A percentile compares a stretch with the other conserved stretches of the same genome.
Conservation (phyloP, 2,888 invertebrate species). For the Deilephila porcellus region DNA sequence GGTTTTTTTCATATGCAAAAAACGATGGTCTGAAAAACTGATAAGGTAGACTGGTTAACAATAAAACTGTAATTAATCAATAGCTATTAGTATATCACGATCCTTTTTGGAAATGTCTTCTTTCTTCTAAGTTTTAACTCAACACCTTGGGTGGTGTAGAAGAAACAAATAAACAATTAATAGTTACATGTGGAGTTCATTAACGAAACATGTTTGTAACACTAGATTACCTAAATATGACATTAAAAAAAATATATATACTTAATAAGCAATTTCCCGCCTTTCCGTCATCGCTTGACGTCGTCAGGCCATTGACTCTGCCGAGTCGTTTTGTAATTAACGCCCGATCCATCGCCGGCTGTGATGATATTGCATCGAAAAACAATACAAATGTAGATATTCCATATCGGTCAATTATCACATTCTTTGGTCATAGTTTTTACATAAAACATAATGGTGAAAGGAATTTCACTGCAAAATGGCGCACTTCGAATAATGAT, state of each 20-base stretch:
- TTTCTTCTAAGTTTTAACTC: too few species aligned
- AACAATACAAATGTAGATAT: constrained; percentile 54
- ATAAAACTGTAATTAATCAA: too few species aligned
- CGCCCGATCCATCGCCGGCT: constrained; percentile 56
- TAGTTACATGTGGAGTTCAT: too few species aligned
- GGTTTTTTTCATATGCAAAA: too few species aligned
- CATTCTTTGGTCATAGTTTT: constrained; percentile 51
- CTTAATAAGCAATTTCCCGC: constrained; percentile 43
- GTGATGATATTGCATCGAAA: constrained; percentile 50
- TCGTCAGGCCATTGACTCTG: constrained; percentile 60
- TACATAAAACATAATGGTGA: constrained; percentile 45
- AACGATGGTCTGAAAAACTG: too few species aligned
- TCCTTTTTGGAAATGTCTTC: too few species aligned
- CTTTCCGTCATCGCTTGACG: constrained; percentile 47
- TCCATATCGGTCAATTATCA: constrained; percentile 50
- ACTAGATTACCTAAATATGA: not conserved
- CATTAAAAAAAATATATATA: not conserved
- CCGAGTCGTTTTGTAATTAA: constrained; percentile 68
- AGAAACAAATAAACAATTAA: too few species aligned
- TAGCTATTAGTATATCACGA: too few species aligned
- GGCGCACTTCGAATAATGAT: constrained; percentile 42
- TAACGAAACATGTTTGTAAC: too few species aligned
- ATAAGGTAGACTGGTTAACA: too few species aligned
- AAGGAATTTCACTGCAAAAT: constrained; percentile 50
- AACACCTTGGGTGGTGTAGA: too few species aligned